phyloP scores from a whole-genome alignment of 2,888 invertebrate genomes.

The Hydropsyche betteni region DNA sequence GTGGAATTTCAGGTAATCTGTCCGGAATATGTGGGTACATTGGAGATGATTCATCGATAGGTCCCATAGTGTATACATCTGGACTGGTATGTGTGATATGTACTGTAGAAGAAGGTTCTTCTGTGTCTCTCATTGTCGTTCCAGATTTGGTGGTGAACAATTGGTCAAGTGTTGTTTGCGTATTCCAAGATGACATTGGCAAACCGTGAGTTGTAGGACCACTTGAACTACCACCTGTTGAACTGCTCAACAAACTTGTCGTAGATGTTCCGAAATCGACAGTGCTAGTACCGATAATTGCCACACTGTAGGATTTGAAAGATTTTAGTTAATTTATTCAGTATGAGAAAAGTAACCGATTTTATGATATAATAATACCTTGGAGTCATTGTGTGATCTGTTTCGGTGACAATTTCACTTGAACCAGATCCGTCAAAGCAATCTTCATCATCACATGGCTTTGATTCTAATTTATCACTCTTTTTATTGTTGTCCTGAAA shows the following conservation, averaged over 20 bases:
- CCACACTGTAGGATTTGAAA: slow-evolving; percentile 35
- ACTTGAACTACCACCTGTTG: slow-evolving; percentile 48
- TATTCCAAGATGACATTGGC: slow-evolving; percentile 57
- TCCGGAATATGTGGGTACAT: slow-evolving; percentile 54
- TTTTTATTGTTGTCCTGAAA: slow-evolving; percentile 56
- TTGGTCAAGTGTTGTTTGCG: slow-evolving; percentile 53
- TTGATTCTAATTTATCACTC: slow-evolving; percentile 60
- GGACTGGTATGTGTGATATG: slow-evolving; percentile 52
- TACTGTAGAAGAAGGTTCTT: slow-evolving; percentile 34
- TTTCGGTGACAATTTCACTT: slow-evolving; percentile 74
- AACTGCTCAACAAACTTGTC: slow-evolving; percentile 46
- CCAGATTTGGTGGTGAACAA: slow-evolving; percentile 53
- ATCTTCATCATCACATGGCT: slow-evolving; percentile 86
- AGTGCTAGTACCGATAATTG: slow-evolving; percentile 43
- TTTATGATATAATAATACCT: slow-evolving; percentile 55
- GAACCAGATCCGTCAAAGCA: slow-evolving; percentile 84
- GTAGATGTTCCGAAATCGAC: slow-evolving; percentile 54
- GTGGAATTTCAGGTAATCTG: slow-evolving; percentile 53
- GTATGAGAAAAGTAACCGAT: not conserved
- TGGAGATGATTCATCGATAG: slow-evolving; percentile 53
- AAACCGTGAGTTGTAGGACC: slow-evolving; percentile 57
- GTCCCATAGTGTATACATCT: slow-evolving; percentile 50
- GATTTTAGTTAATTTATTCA: not conserved
- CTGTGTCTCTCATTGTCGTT: slow-evolving; percentile 50
- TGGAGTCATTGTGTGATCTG: slow-evolving; percentile 67